Conservation (phyloP, 2,888 invertebrate genomes). For the Nebria brevicollis region DNA sequence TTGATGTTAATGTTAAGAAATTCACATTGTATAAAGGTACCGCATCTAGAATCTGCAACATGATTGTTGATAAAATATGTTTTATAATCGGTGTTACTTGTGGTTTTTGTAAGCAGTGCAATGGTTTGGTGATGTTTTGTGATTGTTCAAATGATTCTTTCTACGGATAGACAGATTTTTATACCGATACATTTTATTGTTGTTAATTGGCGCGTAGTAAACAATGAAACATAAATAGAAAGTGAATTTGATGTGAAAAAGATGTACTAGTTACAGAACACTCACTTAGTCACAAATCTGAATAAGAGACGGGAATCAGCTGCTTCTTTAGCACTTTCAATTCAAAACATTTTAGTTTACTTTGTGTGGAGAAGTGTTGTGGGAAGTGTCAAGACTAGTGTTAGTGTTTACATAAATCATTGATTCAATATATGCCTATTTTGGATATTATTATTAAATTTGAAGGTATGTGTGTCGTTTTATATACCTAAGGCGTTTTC, state of each 20-base stretch:
- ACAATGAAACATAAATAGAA: slow-evolving; percentile 1
- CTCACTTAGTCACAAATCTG: background rate
- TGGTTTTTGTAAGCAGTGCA: background rate
- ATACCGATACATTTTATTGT: too few species aligned
- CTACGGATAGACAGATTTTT: background rate
- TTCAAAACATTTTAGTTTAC: background rate
- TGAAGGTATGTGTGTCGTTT: too few species aligned
- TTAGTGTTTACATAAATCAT: background rate
- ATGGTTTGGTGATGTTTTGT: background rate
- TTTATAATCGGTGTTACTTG: background rate
- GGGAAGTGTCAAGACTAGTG: background rate
- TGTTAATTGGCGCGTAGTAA: background rate
- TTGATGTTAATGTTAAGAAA: too few species aligned
- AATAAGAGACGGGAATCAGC: background rate
- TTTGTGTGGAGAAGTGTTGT: background rate
- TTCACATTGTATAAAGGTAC: too few species aligned
- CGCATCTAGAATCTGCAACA: too few species aligned
- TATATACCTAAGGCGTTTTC: too few species aligned
- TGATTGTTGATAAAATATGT: too few species aligned
- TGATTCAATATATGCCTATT: background rate
- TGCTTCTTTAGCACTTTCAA: background rate
- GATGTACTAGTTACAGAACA: background rate
- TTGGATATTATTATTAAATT: too few species aligned
- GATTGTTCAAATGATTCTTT: background rate
- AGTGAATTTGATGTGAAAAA: background rate